Conservation (phyloP, 2,888 invertebrate species). For the Zygothrica quintamaculata region DNA sequence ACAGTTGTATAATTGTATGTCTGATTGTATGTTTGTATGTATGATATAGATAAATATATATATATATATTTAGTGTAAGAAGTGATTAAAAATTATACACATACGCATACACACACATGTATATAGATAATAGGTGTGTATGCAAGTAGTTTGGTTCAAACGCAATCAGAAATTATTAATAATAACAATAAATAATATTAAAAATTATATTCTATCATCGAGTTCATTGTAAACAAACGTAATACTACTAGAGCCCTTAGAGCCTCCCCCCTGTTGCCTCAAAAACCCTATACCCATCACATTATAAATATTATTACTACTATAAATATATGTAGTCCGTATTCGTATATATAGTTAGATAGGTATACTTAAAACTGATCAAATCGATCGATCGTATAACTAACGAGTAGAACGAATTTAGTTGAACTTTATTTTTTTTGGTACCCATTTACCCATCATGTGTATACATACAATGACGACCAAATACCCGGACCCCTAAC, state of each 20-base stretch:
- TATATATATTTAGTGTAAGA: slow-evolving; percentile 26
- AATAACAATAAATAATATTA: no score
- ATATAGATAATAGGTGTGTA: slow-evolving; percentile 34
- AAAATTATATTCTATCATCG: slow-evolving; percentile 3
- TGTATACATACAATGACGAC: slow-evolving; percentile 34
- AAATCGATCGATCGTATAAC: no score
- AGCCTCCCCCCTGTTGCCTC: neutral
- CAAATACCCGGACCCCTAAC: neutral
- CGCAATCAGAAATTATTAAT: slow-evolving; percentile 5
- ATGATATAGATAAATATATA: slow-evolving; percentile 24
- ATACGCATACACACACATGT: slow-evolving; percentile 28
- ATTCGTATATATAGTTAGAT: no score
- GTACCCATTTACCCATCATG: slow-evolving; percentile 13
- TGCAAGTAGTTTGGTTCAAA: slow-evolving; percentile 60
- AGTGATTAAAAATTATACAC: slow-evolving; percentile 38
- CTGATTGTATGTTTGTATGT: slow-evolving; percentile 1
- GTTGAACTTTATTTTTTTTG: slow-evolving; percentile 18
- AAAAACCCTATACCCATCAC: neutral
- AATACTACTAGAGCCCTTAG: slow-evolving; percentile 29
- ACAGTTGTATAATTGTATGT: slow-evolving; percentile 32
- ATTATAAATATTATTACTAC: no score
- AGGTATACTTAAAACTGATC: no score
- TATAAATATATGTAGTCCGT: no score
- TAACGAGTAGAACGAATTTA: slow-evolving; percentile 5
- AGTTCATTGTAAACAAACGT: slow-evolving; percentile 24